Evolutionary conservation across 2,888 invertebrate genomes (phyloP), one percentile per base, ranked within the genome.

Genomic region (Spodoptera littoralis): DNA sequence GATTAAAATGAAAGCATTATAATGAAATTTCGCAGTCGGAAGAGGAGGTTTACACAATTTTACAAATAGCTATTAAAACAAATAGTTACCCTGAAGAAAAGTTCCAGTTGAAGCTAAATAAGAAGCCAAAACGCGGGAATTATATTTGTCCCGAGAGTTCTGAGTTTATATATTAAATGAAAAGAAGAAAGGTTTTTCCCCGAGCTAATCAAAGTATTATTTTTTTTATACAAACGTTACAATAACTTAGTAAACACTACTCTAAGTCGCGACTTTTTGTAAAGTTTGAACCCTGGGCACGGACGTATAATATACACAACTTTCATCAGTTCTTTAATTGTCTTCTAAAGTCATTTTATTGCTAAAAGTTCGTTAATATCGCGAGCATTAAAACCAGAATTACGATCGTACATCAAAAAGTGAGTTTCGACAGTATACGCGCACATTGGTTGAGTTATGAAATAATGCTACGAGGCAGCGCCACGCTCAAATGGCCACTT

Each of bases 351-450:
- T 44, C 12, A 24, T 18, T 49, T 60, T 65, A 76, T 65, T 46
- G 50, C 36, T 4, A 72, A 65, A 60, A 60, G 47, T 72, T 72
- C 43, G 43, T 43, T 65, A 50, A 64, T 58, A 76, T 58, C 45
- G n/a, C 48, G 36, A 48, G 1, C 52, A 48, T 60, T 76, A 57
- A 76, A 70, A 51, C 30, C 43, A 55, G 18, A 64, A 44, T 76
- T 42, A 59, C 43, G 72, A 48, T 30, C 48, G 54, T 59, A 52
- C 44, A 64, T 76, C 55, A 71, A 76, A 69, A 76, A 76, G 52
- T 58, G 42, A 62, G 69, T 44, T 53, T 69, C 44, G 41, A 47
- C 11, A 50, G 49, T 24, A 52, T 48, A 13, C n/a, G 44, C 51
- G 36, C 27, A 18, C n/a, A 46, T 11, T 46, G 64, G 45, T 43